A percentile compares a stretch with the other conserved stretches of the same genome.
phyloP scores from a whole-genome alignment of 2,113 vertebrate species.

The Hystrix brachyura region DNA sequence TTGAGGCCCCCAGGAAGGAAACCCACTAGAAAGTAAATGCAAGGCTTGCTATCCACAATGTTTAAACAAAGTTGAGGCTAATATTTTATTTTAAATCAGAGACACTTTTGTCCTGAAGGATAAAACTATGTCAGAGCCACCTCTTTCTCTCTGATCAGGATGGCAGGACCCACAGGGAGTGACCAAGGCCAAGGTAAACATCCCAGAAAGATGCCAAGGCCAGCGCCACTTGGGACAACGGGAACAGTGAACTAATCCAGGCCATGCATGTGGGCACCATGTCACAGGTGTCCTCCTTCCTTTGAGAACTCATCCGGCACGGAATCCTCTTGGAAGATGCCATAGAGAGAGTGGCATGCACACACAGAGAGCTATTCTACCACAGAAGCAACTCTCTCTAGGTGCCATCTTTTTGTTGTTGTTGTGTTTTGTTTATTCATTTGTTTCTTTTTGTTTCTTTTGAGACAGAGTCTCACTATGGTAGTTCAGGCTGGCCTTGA shows the following conservation, averaged over 20 bases:
- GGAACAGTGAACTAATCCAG: neutral
- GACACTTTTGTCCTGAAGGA: constrained; percentile 69
- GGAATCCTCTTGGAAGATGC: neutral
- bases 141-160: neutral
- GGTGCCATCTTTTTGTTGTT: neutral
- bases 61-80: neutral
- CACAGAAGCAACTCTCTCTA: neutral
- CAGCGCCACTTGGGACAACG: neutral
- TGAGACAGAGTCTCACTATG: too few species aligned
- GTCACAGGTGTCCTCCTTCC: neutral
- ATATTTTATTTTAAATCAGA: constrained; percentile 65
- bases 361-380: neutral
- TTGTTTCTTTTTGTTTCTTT: too few species aligned
- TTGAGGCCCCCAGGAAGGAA: constrained; percentile 48
- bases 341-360: neutral
- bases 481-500: too few species aligned
- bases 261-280: rapidly evolving
- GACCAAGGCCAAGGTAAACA: neutral
- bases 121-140: constrained; percentile 38
- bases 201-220: neutral
- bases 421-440: too few species aligned
- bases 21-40: constrained; percentile 58
- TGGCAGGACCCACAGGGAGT: rapidly evolving
- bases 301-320: neutral
- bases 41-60: constrained; percentile 54